phyloP scores from a whole-genome alignment of 1,140 invertebrate species.

The Anagrus nilaparvatae region DNA sequence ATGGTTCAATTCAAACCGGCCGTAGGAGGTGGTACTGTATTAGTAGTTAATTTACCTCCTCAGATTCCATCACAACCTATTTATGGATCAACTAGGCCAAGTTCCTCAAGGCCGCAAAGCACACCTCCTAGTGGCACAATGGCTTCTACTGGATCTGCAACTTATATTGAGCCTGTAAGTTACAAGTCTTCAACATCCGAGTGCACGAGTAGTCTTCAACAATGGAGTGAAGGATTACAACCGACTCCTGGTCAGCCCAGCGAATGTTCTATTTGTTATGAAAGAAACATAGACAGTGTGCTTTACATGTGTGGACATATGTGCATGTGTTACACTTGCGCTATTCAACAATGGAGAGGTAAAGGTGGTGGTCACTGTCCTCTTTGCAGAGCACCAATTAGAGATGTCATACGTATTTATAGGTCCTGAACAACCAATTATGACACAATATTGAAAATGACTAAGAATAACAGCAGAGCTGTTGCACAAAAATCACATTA shows the following conservation, averaged over 20 bases:
- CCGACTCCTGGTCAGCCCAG: conserved; percentile 36
- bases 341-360: conserved; percentile 80
- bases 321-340: conserved; percentile 98
- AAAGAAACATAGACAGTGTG: conserved; percentile 83
- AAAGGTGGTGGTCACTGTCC: conserved; percentile 87
- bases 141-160: conserved; percentile 43
- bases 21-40: conserved; percentile 56
- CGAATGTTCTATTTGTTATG: conserved; percentile 93
- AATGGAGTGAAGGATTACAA: conserved; percentile 38
- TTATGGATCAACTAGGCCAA: conserved; percentile 15
- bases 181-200: conserved; percentile 29
- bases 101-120: conserved; percentile 11
- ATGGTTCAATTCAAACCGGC: conserved; percentile 53
- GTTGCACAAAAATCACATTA: neutral
- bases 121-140: conserved; percentile 35
- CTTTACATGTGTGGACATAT: conserved; percentile 96
- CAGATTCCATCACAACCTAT: conserved; percentile 20
- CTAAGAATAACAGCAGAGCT: neutral
- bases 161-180: conserved; percentile 41
- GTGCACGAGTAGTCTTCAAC: conserved; percentile 32
- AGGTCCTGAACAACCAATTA: conserved; percentile 55
- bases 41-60: conserved; percentile 72
- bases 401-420: conserved; percentile 91
- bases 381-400: conserved; percentile 82
- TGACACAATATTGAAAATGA: neutral